Evolutionary conservation across 2,888 invertebrate species (phyloP).

Genomic region (Clusia tigrina): DNA sequence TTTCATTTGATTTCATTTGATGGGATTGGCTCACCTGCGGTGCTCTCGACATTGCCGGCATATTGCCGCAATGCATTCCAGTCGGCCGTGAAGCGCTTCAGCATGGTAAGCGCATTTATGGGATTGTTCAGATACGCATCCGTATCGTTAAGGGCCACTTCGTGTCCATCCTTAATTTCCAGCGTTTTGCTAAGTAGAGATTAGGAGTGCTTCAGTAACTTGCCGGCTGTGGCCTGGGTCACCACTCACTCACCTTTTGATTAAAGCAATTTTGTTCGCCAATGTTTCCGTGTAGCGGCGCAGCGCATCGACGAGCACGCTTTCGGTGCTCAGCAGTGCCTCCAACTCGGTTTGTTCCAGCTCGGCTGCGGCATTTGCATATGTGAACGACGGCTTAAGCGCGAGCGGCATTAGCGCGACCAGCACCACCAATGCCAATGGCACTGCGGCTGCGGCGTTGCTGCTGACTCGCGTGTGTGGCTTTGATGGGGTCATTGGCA

Average conservation of each 20-base stretch:
- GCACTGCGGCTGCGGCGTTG: not conserved
- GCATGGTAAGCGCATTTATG: conserved; percentile 89
- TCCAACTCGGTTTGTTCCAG: conserved; percentile 35
- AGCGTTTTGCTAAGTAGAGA: conserved; percentile 37
- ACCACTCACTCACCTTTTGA: conserved; percentile 38
- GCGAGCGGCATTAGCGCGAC: conserved; percentile 43
- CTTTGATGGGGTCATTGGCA: conserved; percentile 40
- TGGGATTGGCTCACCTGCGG: conserved; percentile 64
- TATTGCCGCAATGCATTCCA: conserved; percentile 74
- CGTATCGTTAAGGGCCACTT: conserved; percentile 39
- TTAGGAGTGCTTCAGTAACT: not conserved
- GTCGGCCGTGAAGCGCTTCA: conserved; percentile 89
- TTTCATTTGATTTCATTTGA: no score
- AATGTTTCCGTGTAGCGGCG: conserved; percentile 47
- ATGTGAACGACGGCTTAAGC: not conserved
- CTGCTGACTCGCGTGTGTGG: conserved; percentile 2
- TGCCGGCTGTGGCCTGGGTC: not conserved
- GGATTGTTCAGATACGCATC: conserved; percentile 76
- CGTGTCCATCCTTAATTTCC: conserved; percentile 46
- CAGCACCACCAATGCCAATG: conserved; percentile 14
- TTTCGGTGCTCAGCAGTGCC: conserved; percentile 48
- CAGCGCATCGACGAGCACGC: conserved; percentile 45
- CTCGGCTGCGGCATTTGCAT: conserved; percentile 34
- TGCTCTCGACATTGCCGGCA: conserved; percentile 38
- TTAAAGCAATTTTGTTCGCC: conserved; percentile 42